phyloP scores from a whole-genome alignment of 2,797 vertebrate species.

The Capromys pilorides region DNA sequence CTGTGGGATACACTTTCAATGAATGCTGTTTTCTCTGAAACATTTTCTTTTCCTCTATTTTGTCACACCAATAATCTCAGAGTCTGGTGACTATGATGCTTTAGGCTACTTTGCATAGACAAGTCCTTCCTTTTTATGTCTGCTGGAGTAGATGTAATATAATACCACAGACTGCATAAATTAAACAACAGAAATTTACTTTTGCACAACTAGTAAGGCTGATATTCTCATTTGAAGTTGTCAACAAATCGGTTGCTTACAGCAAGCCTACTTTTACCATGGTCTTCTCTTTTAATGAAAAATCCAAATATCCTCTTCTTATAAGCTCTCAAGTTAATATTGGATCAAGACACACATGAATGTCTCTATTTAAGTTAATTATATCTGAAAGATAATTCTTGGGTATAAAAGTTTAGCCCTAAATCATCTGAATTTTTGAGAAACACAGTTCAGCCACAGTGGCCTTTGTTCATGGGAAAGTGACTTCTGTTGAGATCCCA shows the following conservation, averaged over 20 bases:
- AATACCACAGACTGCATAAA: background rate
- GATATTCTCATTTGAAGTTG: background rate
- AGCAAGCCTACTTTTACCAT: background rate
- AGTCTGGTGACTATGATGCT: background rate
- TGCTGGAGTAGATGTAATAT: background rate
- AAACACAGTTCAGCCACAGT: background rate
- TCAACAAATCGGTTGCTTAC: rapidly evolving
- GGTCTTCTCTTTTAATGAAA: background rate
- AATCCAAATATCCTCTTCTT: background rate
- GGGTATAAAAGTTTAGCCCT: background rate
- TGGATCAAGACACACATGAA: background rate
- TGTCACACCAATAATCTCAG: background rate
- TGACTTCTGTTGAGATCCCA: background rate
- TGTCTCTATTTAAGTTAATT: background rate
- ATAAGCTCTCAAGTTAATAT: background rate
- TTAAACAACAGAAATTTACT: too few relatives aligned
- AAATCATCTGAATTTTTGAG: background rate
- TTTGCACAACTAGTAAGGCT: background rate
- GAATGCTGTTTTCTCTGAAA: background rate
- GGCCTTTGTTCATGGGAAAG: background rate
- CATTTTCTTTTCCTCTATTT: background rate
- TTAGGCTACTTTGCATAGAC: background rate
- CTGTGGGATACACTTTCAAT: background rate
- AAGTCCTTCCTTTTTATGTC: background rate
- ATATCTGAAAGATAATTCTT: background rate